Conservation (phyloP, 1,140 invertebrate species). For the Aphidius gifuensis region DNA sequence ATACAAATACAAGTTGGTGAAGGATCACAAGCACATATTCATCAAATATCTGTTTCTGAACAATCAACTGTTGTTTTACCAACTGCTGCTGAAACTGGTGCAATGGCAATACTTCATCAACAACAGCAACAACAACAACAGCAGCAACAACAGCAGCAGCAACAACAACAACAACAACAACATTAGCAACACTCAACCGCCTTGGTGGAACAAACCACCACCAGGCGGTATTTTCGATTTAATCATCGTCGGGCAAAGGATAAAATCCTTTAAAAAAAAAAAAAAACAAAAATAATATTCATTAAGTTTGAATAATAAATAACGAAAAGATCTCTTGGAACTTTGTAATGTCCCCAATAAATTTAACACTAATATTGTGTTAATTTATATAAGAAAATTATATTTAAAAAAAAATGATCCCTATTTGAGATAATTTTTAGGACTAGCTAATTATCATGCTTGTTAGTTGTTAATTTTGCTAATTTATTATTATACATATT, state of each 20-base stretch:
- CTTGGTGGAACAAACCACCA: constrained; percentile 18
- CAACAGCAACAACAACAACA: constrained; percentile 45
- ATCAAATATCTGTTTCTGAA: constrained; percentile 50
- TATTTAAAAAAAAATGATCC: no score
- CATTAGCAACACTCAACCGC: constrained; percentile 42
- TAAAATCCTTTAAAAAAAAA: constrained; percentile 19
- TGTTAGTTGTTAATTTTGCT: no score
- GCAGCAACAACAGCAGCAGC: constrained; percentile 39
- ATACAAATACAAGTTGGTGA: constrained; percentile 49
- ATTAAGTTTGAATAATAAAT: no score
- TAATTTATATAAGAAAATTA: no score
- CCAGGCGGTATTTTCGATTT: constrained; percentile 41
- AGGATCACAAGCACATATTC: constrained; percentile 51
- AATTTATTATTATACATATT: no score
- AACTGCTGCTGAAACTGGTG: constrained; percentile 55
- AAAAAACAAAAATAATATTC: not conserved
- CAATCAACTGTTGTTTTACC: constrained; percentile 59
- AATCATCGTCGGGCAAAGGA: constrained; percentile 40
- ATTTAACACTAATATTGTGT: no score
- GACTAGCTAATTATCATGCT: no score
- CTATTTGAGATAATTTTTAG: no score
- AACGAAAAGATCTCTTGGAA: no score
- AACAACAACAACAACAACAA: constrained; percentile 43
- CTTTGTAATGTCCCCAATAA: no score
- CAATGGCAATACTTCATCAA: constrained; percentile 51